Percentiles rank a stretch among this genome's conserved stretches.
Evolutionary conservation across 2,888 invertebrate genomes (phyloP).

Genomic region (Acronicta alni): DNA sequence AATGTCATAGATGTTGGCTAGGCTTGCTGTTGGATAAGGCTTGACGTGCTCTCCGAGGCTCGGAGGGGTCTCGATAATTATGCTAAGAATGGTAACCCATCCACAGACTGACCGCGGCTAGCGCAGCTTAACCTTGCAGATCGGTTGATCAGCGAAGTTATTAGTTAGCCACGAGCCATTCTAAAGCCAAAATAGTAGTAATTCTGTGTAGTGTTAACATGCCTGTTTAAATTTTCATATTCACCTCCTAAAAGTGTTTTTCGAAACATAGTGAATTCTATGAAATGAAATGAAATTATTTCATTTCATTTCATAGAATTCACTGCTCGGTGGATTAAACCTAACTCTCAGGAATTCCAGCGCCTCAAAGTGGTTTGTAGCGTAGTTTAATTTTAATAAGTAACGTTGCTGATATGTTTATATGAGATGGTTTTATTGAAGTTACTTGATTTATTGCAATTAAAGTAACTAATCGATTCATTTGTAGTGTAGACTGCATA

Average conservation of each 20-base stretch:
- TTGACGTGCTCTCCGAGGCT: no score
- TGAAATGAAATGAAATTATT: conserved; percentile 5
- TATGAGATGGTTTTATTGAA: conserved; percentile 23
- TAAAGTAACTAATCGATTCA: no score
- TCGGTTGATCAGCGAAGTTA: no score
- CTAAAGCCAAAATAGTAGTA: no score
- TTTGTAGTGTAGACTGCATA: no score
- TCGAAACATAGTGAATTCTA: conserved; percentile 36
- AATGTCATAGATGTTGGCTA: no score
- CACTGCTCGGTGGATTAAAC: conserved; percentile 38
- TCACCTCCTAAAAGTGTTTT: conserved; percentile 13
- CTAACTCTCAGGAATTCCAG: conserved; percentile 37
- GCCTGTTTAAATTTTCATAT: conserved; percentile 31
- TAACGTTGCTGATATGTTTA: conserved; percentile 20
- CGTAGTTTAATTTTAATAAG: conserved; percentile 39
- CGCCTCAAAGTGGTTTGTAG: conserved; percentile 31
- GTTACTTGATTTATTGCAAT: conserved; percentile 10
- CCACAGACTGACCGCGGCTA: no score
- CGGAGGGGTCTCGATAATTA: no score
- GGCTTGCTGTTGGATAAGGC: no score
- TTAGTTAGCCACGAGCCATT: no score
- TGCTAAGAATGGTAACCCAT: no score
- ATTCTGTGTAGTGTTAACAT: neutral
- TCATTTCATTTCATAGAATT: conserved; percentile 20
- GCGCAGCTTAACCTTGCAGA: no score